Evolutionary conservation across 2,797 vertebrate genomes (phyloP).

Genomic region (Sebastes reedi): DNA sequence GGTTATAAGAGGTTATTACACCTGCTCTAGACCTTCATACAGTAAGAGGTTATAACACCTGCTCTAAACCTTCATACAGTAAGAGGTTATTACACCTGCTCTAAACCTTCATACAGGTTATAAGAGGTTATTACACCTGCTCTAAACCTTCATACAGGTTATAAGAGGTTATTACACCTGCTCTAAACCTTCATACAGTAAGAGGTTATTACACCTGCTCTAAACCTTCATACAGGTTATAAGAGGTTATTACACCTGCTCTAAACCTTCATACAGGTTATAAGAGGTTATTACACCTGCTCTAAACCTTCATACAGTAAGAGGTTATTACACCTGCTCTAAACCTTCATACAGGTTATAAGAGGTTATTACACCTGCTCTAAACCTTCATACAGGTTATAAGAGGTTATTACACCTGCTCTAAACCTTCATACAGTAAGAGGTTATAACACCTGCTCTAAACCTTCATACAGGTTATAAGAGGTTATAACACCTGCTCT

Average conservation of each 20-base stretch:
- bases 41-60: background rate
- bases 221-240: background rate
- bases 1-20: background rate
- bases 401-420: background rate
- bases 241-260: background rate
- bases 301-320: no score
- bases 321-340: no score
- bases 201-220: background rate
- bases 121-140: background rate
- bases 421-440: background rate
- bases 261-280: background rate
- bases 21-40: slow-evolving; percentile 1
- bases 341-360: background rate
- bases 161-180: background rate
- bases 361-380: background rate
- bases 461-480: background rate
- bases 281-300: background rate
- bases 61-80: background rate
- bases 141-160: background rate
- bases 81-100: background rate
- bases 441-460: background rate
- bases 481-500: background rate
- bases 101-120: background rate
- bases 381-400: background rate
- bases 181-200: background rate